These are phyloP conservation scores for Nemopilema nomurai DNA, from an alignment of 30 jellyfish, hydroid and myxozoan species.

Conservation along the genomic window DNA sequence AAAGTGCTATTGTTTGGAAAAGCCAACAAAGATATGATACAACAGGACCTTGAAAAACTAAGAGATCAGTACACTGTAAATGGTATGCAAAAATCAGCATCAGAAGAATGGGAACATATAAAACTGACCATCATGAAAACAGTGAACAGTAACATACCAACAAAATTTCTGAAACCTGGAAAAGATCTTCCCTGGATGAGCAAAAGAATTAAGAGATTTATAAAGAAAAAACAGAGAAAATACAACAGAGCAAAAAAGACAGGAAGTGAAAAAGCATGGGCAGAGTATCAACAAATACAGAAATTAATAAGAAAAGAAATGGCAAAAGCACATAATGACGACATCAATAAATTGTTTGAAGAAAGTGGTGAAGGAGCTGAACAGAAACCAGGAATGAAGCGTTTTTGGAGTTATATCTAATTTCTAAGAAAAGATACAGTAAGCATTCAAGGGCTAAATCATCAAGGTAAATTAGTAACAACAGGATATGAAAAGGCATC, in stretches of 20 bases:
- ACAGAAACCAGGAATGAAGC: constrained; percentile 5
- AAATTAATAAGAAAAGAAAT: constrained; percentile 1
- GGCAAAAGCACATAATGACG: background rate
- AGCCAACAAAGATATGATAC: background rate
- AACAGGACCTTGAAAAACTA: background rate
- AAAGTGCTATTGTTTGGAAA: background rate
- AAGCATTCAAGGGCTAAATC: background rate
- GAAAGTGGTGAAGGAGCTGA: constrained; percentile 10
- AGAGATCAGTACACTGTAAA: background rate
- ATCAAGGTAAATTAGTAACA: constrained; percentile 1
- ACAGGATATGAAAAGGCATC: constrained; percentile 15
- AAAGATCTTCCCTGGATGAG: constrained; percentile 10
- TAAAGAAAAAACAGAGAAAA: background rate
- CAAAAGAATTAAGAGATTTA: background rate
- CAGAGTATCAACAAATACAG: constrained; percentile 7
- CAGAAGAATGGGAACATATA: background rate
- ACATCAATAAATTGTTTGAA: background rate
- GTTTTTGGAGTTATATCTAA: background rate
- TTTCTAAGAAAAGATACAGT: constrained; percentile 6
- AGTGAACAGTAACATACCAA: background rate
- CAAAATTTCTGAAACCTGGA: background rate
- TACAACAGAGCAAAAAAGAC: constrained; percentile 8
- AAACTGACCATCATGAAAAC: background rate
- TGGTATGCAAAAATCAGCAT: background rate
- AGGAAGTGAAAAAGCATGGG: background rate